Conservation (phyloP, 2,888 invertebrate species). For the Aricia artaxerxes region DNA sequence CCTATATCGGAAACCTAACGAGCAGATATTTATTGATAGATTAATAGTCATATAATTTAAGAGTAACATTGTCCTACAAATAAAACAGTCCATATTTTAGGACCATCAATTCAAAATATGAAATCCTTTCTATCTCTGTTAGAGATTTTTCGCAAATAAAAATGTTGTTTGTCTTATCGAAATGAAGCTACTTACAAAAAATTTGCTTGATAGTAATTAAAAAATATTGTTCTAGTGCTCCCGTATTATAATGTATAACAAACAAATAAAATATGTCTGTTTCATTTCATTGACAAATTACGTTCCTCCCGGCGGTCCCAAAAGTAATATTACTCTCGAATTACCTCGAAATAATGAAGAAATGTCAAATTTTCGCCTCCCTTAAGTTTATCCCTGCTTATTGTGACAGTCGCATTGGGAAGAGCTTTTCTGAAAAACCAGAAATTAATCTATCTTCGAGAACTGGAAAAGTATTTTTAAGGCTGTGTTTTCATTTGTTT, state of each 20-base stretch:
- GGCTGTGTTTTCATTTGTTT: background rate
- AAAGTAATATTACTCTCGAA: slow-evolving; percentile 23
- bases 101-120: too few relatives aligned
- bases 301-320: background rate
- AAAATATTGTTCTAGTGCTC: too few relatives aligned
- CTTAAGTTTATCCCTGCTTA: slow-evolving; percentile 57
- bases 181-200: too few relatives aligned
- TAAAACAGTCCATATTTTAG: too few relatives aligned
- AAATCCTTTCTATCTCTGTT: too few relatives aligned
- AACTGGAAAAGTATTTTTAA: background rate
- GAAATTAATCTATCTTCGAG: background rate
- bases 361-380: slow-evolving; percentile 52
- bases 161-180: too few relatives aligned
- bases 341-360: slow-evolving; percentile 64
- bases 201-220: too few relatives aligned
- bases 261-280: slow-evolving; percentile 31
- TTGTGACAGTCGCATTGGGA: slow-evolving; percentile 57
- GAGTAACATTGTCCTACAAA: too few relatives aligned
- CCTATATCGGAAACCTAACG: too few relatives aligned
- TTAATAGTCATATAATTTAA: too few relatives aligned
- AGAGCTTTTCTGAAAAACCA: slow-evolving; percentile 57
- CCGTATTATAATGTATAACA: background rate
- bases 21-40: too few relatives aligned
- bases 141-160: too few relatives aligned
- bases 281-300: slow-evolving; percentile 7